Base-by-base conservation (phyloP, 2,888 invertebrate genomes). In the Drosophila bunnanda region DNA sequence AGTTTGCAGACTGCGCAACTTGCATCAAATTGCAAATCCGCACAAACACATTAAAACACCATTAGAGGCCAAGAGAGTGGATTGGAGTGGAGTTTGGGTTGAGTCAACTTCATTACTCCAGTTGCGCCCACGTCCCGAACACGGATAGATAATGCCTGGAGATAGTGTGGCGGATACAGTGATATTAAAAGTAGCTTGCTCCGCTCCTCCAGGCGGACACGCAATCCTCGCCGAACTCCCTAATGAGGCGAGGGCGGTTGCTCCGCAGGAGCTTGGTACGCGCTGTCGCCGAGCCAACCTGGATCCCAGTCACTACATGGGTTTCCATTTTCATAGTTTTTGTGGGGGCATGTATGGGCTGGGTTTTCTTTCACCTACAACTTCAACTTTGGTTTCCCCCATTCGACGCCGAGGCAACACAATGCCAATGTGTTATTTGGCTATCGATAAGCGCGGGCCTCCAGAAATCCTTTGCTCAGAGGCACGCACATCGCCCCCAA, bases 211-310 rank as follows among this genome's bases (percentile, higher is more conserved):
- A 32, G 57, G 38, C 54, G 66, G 76, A 70, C 86, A 86, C 89
- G 86, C 86, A 89, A 86, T 79, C 87, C 77, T 72, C 57, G 61
- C 57, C 58, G 54, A 43, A 72, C 59, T 56, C 46, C 53, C 52
- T 78, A 83, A 78, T 83, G 84, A 83, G 84, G 59, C 65, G 65
- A 58, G 46, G 53, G 46, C 54, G 53, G n/a, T 34, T 25, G 32
- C 25, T 22, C 32, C 50, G 4, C 25, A 68, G 87, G 85, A 78
- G 84, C 88, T 78, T 88, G 89, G 86, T 79, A 86, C 86, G 77
- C 76, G 75, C 71, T 89, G 89, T 75, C 88, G 72, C 88, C 81
- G 59, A 52, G 61, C 52, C 73, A 30, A 65, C 57, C 20, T 34
- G 28, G 30, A 34, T 22, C 36, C 12, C 48, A 25, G 76, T 76